phyloP scores from a whole-genome alignment of 2,888 invertebrate species.

The Podabrus alpinus region DNA sequence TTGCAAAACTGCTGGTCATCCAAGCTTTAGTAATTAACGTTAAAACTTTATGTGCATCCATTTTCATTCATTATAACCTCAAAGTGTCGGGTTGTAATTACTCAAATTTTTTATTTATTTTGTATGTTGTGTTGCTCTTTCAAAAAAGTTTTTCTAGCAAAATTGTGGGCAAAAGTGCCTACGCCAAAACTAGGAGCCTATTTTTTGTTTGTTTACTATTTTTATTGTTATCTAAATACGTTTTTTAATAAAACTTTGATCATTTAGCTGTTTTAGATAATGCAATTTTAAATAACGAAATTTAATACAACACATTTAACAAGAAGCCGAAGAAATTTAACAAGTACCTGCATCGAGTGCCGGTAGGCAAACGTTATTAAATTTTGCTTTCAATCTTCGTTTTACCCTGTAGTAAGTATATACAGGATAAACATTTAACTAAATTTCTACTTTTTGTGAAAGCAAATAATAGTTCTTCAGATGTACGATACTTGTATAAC shows the following conservation, averaged over 20 bases:
- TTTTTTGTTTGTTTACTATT: neutral
- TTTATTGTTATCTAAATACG: neutral
- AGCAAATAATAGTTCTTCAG: no score
- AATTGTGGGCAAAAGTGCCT: neutral
- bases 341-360: neutral
- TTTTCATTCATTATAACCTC: neutral
- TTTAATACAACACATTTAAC: no score
- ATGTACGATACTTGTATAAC: no score
- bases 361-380: neutral
- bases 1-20: neutral
- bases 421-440: no score
- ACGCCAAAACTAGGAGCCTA: neutral
- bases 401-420: no score
- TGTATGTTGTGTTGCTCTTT: neutral
- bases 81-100: neutral
- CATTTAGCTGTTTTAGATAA: no score
- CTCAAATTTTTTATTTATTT: neutral
- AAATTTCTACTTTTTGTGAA: no score
- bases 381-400: neutral
- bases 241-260: no score
- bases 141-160: neutral
- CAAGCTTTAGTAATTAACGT: neutral
- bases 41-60: neutral
- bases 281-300: no score
- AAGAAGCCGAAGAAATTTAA: no score